A percentile compares a stretch with the other conserved stretches of the same genome.
Evolutionary conservation across 64 coral and sea anemone genomes (phyloP).

Genomic region (Porites lutea): DNA sequence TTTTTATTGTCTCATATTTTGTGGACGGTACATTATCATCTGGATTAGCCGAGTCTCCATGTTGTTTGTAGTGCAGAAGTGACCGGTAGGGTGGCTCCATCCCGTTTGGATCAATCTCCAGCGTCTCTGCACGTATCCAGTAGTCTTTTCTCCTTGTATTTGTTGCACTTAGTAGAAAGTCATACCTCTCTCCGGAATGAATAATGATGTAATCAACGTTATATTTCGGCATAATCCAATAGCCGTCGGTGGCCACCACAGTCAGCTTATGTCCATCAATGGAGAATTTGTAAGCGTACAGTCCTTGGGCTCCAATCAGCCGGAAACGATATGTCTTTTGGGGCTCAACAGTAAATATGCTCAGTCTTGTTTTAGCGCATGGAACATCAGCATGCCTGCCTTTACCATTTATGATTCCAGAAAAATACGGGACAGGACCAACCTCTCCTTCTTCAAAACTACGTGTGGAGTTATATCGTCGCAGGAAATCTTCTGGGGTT

Average conservation of each 20-base stretch:
- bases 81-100: constrained; percentile 27
- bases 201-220: constrained; percentile 71
- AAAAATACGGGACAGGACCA: too few relatives aligned
- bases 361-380: too few relatives aligned
- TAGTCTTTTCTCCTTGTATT: neutral
- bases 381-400: too few relatives aligned
- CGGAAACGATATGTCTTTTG: constrained; percentile 66
- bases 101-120: neutral
- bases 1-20: neutral
- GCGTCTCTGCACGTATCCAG: constrained; percentile 5
- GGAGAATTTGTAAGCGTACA: constrained; percentile 75
- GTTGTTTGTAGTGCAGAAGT: neutral
- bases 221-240: constrained; percentile 38
- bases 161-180: constrained; percentile 66
- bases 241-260: constrained; percentile 70
- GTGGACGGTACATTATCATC: neutral
- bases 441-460: too few relatives aligned
- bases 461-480: too few relatives aligned
- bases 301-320: constrained; percentile 59
- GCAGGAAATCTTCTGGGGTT: too few relatives aligned
- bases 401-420: too few relatives aligned
- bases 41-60: too few relatives aligned
- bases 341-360: neutral
- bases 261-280: constrained; percentile 70
- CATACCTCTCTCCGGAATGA: constrained; percentile 72